Base-by-base conservation (phyloP, 1,140 invertebrate genomes). In the Lepidotrigona ventralis region DNA sequence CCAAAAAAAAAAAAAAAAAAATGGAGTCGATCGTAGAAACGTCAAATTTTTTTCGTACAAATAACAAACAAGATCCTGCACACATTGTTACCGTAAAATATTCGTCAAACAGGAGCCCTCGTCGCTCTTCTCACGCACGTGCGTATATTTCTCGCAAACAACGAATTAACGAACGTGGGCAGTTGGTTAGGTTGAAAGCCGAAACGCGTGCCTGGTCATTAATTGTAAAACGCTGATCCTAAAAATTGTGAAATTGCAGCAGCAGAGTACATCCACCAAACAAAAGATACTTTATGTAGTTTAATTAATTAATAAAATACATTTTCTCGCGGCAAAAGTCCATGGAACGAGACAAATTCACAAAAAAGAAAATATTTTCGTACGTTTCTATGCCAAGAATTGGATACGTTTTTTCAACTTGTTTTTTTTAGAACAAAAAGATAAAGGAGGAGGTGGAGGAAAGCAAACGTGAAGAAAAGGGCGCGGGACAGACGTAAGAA, bases 391-490 rank as follows among this genome's bases (percentile, higher is more conserved):
- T 8, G 39, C 6, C 39, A 46, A 46, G 8, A 46, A 46, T 46
- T 46, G 39, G 39, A 46, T 9, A 46, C 39, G 39, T 39, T 39
- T 6, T 5, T 39, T 6, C 39, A 39, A 39, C 6, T 39, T 39
- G 5, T 39, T 39, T 8, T 39, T 39, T 39, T 4, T 39, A 46
- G 39, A 46, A 46, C 39, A 6, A 46, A 46, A 46, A 46, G 39
- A 8, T 8, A 46, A 21, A 53, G 53, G n/a, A 73, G 21, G 26
- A 14, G 26, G 2, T 19, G 51, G 4, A 54, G 21, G 23, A 46
- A 74, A 75, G 60, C 81, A 33, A 23, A 56, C 9, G 21, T 19
- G 19, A 58, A 33, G 26, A 60, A 76, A 83, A 46, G 21, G n/a
- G 39, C 64, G 53, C 12, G n/a, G 39, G 46, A 51, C 3, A 26